phyloP scores from a whole-genome alignment of 2,113 vertebrate genomes.

The Hylia prasina region DNA sequence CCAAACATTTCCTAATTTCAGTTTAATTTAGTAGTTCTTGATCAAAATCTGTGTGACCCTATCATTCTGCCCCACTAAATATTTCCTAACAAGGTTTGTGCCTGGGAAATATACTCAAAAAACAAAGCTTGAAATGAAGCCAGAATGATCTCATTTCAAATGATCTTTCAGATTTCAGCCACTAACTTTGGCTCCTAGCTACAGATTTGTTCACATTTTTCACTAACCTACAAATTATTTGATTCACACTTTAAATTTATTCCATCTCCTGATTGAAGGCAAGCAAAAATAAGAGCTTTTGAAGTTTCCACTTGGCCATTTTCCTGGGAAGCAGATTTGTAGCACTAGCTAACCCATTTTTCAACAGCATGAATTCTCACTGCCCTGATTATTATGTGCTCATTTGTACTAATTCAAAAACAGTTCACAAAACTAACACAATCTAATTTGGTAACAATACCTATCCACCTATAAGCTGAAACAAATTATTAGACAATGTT shows the following conservation, averaged over 20 bases:
- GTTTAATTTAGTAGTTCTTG: neutral
- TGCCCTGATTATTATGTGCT: slow-evolving; percentile 51
- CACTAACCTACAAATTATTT: neutral
- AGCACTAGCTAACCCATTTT: slow-evolving; percentile 41
- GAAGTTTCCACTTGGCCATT: slow-evolving; percentile 12
- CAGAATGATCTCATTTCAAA: neutral
- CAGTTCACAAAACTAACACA: slow-evolving; percentile 22
- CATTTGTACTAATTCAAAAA: slow-evolving; percentile 37
- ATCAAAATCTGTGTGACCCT: neutral
- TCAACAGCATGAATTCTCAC: slow-evolving; percentile 47
- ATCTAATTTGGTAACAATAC: neutral
- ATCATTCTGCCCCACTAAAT: neutral
- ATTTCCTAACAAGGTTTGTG: neutral
- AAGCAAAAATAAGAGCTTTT: neutral
- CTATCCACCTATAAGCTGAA: neutral
- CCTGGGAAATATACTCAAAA: neutral
- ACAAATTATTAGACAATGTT: neutral
- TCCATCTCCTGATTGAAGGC: neutral
- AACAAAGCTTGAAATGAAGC: neutral
- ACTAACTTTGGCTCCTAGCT: neutral
- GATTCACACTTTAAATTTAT: neutral
- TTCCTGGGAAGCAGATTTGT: slow-evolving; percentile 54
- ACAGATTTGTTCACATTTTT: neutral
- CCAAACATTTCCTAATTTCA: neutral
- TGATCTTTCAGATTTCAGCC: neutral